phyloP scores from a whole-genome alignment of 2,888 invertebrate genomes.

The Doris montereyensis region DNA sequence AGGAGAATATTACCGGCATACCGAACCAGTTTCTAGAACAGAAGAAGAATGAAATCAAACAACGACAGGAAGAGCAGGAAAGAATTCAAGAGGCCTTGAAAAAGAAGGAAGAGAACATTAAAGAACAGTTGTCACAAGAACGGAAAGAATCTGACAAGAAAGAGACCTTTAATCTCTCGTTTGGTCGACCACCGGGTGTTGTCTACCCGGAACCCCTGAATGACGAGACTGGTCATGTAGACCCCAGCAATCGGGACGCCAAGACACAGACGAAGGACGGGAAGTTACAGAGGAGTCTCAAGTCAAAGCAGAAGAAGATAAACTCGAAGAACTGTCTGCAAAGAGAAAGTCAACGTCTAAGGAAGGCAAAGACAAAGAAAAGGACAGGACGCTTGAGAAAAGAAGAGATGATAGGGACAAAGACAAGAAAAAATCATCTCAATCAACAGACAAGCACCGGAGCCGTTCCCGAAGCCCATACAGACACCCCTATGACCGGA shows the following conservation, averaged over 20 bases:
- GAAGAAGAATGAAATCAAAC: slow-evolving; percentile 92
- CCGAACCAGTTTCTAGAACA: slow-evolving; percentile 94
- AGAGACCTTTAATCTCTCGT: slow-evolving; percentile 42
- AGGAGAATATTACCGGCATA: slow-evolving; percentile 95
- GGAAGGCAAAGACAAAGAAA: slow-evolving; percentile 37
- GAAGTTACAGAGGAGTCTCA: slow-evolving; percentile 46
- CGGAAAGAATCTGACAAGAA: slow-evolving; percentile 51
- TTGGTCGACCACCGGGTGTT: not conserved
- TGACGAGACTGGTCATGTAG: too few relatives aligned
- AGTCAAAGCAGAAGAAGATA: too few relatives aligned
- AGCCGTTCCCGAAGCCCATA: slow-evolving; percentile 47
- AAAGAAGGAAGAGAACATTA: slow-evolving; percentile 74
- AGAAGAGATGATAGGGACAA: slow-evolving; percentile 44
- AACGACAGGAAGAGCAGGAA: slow-evolving; percentile 81
- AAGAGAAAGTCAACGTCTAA: too few relatives aligned
- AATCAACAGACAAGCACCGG: slow-evolving; percentile 47
- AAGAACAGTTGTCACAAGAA: slow-evolving; percentile 61
- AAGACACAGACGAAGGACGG: not conserved
- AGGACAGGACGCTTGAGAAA: slow-evolving; percentile 37
- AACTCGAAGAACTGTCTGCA: too few relatives aligned
- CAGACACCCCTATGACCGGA: not conserved
- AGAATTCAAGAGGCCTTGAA: slow-evolving; percentile 79
- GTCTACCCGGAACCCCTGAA: too few relatives aligned
- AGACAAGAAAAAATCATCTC: slow-evolving; percentile 45
- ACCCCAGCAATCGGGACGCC: too few relatives aligned